These are phyloP conservation scores for Phataginus tricuspis DNA, from an alignment of 2,797 vertebrate species.

Conservation along the genomic window DNA sequence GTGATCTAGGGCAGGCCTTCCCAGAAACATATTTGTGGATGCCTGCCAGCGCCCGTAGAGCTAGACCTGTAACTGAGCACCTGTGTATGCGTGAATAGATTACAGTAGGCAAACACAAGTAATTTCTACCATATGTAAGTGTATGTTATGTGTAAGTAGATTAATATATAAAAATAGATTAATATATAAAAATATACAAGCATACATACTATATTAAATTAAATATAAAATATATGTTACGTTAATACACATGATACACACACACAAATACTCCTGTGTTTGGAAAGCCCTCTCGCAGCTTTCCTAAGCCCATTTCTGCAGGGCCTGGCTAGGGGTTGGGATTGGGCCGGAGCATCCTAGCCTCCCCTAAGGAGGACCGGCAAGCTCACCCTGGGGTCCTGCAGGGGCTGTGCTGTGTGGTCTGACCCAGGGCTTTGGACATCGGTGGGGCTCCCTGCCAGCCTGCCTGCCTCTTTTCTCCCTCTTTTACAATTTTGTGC, in stretches of 20 bases:
- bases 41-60: background rate
- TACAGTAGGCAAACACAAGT: too few species aligned
- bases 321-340: background rate
- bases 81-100: too few species aligned
- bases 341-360: too few species aligned
- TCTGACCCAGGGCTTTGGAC: slow-evolving; percentile 66
- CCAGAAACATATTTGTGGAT: background rate
- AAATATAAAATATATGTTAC: too few species aligned
- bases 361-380: too few species aligned
- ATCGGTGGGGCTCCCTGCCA: accelerated
- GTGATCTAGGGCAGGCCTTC: background rate
- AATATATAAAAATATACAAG: too few species aligned
- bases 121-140: too few species aligned
- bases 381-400: slow-evolving; percentile 29
- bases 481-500: background rate
- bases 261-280: background rate
- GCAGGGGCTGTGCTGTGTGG: slow-evolving; percentile 84
- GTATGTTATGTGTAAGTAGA: too few species aligned
- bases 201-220: too few species aligned
- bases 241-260: background rate
- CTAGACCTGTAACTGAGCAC: too few species aligned
- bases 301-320: background rate
- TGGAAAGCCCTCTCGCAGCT: background rate
- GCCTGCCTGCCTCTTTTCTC: background rate
- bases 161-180: too few species aligned